Percentiles rank a stretch among this genome's conserved stretches.
Evolutionary conservation across 2,797 vertebrate genomes (phyloP).

Genomic region (Pterois miles): DNA sequence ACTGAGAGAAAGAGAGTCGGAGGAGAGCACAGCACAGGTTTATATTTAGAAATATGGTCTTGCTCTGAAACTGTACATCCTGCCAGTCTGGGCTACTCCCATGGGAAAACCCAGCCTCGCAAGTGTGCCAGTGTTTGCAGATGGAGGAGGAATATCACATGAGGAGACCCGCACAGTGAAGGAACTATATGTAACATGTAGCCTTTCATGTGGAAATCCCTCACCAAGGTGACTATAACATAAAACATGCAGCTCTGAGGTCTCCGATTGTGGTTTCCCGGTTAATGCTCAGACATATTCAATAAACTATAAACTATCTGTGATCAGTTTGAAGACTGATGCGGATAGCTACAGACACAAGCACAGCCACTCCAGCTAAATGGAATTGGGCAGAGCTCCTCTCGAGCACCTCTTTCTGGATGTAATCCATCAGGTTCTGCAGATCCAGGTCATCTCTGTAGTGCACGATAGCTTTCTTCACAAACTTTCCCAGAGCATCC

Average conservation of each 20-base stretch:
- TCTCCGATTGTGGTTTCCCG: constrained; percentile 4
- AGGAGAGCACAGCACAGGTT: background rate
- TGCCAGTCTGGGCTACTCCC: constrained; percentile 54
- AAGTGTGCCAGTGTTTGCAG: constrained; percentile 60
- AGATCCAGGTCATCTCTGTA: constrained; percentile 87
- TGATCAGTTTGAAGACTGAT: constrained; percentile 25
- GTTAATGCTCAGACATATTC: constrained; percentile 15
- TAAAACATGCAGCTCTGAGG: background rate
- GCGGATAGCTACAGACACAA: background rate
- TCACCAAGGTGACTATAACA: constrained; percentile 19
- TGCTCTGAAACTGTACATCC: constrained; percentile 38
- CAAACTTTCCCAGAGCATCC: constrained; percentile 80
- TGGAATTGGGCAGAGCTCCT: constrained; percentile 66
- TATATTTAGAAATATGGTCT: constrained; percentile 56
- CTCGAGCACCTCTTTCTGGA: constrained; percentile 85
- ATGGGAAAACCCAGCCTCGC: constrained; percentile 35
- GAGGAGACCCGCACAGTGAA: constrained; percentile 48
- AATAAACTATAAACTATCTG: constrained; percentile 32
- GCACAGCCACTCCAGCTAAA: background rate
- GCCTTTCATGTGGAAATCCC: constrained; percentile 49
- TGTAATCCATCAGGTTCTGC: constrained; percentile 87
- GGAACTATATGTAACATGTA: constrained; percentile 37
- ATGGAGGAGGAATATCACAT: constrained; percentile 55
- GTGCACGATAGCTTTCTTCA: constrained; percentile 85
- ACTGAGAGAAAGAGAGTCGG: constrained; percentile 56